Base-by-base conservation (phyloP, 2,113 vertebrate species). In the Notiomystis cincta region DNA sequence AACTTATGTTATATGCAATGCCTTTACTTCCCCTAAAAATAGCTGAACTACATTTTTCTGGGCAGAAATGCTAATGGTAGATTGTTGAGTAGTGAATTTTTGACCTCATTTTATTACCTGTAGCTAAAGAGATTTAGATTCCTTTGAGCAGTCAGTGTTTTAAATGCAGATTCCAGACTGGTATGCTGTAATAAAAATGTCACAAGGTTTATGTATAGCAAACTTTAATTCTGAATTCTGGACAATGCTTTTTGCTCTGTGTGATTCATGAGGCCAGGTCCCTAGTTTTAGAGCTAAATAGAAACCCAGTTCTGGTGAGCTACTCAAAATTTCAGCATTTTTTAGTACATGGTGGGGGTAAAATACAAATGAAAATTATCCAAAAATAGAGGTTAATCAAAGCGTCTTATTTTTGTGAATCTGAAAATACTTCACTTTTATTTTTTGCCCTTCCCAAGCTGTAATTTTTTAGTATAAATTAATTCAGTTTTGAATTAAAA, bases 111-210 rank as follows among this genome's bases (percentile, higher is more conserved):
- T 93, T 91, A 96, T 89, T 88, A 79, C 86, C 35, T 89, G 89
- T 71, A 93, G 82, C 87, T 86, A 78, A 92, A 62, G 86, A 97
- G 95, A 95, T 96, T 95, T 95, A 92, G 89, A 80, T 84, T 82
- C 81, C 47, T 96, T 92, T 83, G 94, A 92, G 79, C 58, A 96
- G 81, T 51, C 78, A 35, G 64, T 93, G 77, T 83, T 94, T 94
- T 73, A 93, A 93, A 95, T 44, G 37, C 60, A 85, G 89, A 86
- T 93, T 91, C 77, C 38, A 47, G 75, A 65, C 77, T 86, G 85
- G 69, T 67, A 1, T 51, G 47, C 33, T 81, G 20, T 77, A 93
- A 84, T 96, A 90, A 92, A 95, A 95, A 48, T 89, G 75, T 82
- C 95, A 89, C 37, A 77, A 78, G 89, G 67, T 89, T 89, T 94